These are phyloP conservation scores for Bufotes viridis DNA, from an alignment of 2,797 vertebrate genomes.

Conservation along the genomic window DNA sequence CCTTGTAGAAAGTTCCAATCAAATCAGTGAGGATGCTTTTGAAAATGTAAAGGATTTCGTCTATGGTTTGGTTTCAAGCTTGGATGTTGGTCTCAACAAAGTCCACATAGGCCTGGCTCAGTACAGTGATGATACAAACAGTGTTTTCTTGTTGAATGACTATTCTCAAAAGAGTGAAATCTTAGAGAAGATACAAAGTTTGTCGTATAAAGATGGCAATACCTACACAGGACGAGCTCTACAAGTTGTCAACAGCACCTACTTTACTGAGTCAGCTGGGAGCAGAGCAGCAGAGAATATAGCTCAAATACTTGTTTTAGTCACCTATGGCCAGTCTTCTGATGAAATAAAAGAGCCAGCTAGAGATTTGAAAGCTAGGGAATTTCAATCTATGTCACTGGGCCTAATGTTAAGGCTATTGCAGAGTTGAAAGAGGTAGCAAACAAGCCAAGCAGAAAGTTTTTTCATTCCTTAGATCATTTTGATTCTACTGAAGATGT, in stretches of 20 bases:
- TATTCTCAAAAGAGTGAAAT: constrained; percentile 72
- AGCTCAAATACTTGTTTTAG: constrained; percentile 80
- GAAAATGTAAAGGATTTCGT: constrained; percentile 78
- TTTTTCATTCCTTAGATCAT: constrained; percentile 70
- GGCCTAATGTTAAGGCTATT: constrained; percentile 65
- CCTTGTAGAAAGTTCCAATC: constrained; percentile 81
- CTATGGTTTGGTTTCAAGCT: constrained; percentile 69
- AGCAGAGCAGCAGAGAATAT: constrained; percentile 73
- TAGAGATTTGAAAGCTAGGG: constrained; percentile 71
- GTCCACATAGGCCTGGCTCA: constrained; percentile 81
- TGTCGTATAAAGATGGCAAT: constrained; percentile 73
- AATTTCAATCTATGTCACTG: constrained; percentile 75
- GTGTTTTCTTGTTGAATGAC: constrained; percentile 78
- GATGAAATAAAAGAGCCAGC: constrained; percentile 74
- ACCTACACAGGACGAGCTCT: constrained; percentile 79
- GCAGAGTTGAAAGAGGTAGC: constrained; percentile 74
- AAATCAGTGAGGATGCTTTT: constrained; percentile 74
- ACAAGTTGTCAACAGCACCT: constrained; percentile 71
- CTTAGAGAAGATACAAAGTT: constrained; percentile 70
- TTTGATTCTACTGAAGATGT: constrained; percentile 74
- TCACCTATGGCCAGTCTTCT: constrained; percentile 78
- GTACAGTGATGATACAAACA: constrained; percentile 72
- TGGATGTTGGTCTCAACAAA: constrained; percentile 76
- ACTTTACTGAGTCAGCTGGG: constrained; percentile 73
- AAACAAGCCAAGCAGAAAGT: constrained; percentile 76